These are phyloP conservation scores for Pyrocoelia pectoralis DNA, from an alignment of 2,888 invertebrate genomes.

Conservation along the genomic window DNA sequence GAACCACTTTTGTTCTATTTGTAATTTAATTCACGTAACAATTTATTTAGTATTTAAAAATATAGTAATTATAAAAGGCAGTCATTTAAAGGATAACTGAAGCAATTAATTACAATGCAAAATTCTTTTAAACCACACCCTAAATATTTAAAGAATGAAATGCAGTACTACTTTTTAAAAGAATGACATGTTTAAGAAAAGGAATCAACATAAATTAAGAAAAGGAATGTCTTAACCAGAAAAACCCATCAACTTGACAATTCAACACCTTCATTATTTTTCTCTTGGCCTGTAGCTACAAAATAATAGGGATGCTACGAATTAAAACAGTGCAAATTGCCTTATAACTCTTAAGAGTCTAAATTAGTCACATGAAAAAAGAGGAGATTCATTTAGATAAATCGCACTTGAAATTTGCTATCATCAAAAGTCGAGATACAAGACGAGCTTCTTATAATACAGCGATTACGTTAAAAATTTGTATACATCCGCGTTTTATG, in stretches of 20 bases:
- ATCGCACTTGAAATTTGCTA: slow-evolving; percentile 13
- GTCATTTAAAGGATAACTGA: background rate
- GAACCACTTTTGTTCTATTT: background rate
- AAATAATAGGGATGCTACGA: slow-evolving; percentile 28
- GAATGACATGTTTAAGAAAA: slow-evolving; percentile 12
- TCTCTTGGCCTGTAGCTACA: slow-evolving; percentile 28
- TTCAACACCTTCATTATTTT: slow-evolving; percentile 43
- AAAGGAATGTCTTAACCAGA: slow-evolving; percentile 42
- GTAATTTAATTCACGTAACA: too few relatives aligned
- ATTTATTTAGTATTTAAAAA: background rate
- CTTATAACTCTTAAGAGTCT: slow-evolving; percentile 30
- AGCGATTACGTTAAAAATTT: background rate
- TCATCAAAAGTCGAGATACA: background rate
- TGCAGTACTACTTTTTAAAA: slow-evolving; percentile 8
- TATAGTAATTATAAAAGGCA: background rate
- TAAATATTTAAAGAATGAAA: slow-evolving; percentile 10
- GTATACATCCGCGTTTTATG: slow-evolving; percentile 1
- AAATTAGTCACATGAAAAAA: slow-evolving; percentile 30
- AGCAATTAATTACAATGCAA: slow-evolving; percentile 4
- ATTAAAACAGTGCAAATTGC: slow-evolving; percentile 32
- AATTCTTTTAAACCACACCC: slow-evolving; percentile 4
- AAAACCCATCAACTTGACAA: slow-evolving; percentile 43
- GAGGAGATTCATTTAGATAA: slow-evolving; percentile 13
- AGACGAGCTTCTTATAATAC: background rate
- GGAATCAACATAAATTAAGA: slow-evolving; percentile 19